phyloP scores from a whole-genome alignment of 1,140 invertebrate species.

The Lasioglossum albipes region DNA sequence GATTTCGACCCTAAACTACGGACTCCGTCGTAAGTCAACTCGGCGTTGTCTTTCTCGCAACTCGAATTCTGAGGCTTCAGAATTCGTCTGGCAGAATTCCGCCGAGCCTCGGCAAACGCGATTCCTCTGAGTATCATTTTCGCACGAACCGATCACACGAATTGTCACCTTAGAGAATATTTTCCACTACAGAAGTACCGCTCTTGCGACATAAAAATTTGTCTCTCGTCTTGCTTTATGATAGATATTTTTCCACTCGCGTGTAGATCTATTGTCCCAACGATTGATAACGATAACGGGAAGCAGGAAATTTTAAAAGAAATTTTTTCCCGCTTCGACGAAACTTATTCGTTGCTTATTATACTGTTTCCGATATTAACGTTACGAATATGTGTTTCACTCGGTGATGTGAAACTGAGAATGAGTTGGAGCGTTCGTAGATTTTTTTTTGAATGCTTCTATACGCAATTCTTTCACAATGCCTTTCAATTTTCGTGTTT shows the following conservation, averaged over 20 bases:
- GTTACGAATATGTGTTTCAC: no score
- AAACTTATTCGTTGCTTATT: background rate
- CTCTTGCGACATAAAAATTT: constrained; percentile 20
- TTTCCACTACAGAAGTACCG: constrained; percentile 1
- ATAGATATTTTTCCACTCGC: background rate
- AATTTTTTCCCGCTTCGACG: background rate
- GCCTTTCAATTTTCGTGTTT: background rate
- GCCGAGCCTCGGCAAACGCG: constrained; percentile 56
- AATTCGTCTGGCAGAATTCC: constrained; percentile 54
- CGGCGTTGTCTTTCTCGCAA: constrained; percentile 47
- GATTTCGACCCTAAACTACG: constrained; percentile 9
- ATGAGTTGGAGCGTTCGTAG: background rate
- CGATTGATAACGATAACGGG: no score
- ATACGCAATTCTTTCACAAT: no score
- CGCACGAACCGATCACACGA: background rate
- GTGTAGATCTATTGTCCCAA: background rate
- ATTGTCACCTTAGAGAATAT: constrained; percentile 26
- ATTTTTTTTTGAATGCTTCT: background rate
- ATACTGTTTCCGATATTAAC: no score
- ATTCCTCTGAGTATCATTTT: constrained; percentile 53
- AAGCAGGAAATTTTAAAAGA: background rate
- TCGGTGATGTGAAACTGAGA: background rate
- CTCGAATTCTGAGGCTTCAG: constrained; percentile 41
- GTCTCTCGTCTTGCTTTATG: background rate
- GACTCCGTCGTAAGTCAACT: constrained; percentile 43